phyloP scores from a whole-genome alignment of 2,888 invertebrate genomes.

The Luffia ferchaultella region DNA sequence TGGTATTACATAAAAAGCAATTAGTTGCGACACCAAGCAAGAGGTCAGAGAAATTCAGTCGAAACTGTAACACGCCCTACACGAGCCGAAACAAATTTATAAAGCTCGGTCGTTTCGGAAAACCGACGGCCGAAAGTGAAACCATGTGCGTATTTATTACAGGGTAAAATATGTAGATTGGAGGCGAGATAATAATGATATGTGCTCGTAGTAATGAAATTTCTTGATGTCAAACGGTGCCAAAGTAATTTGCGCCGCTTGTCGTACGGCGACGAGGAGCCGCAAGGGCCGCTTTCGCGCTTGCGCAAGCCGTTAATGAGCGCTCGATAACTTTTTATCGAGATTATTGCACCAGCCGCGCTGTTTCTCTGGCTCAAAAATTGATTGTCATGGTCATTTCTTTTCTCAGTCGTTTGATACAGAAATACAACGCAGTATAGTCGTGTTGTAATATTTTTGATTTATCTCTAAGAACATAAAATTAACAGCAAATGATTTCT shows the following conservation, averaged over 20 bases:
- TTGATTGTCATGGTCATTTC: too few relatives aligned
- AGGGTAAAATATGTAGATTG: slow-evolving; percentile 66
- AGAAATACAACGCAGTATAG: too few relatives aligned
- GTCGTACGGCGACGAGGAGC: slow-evolving; percentile 56
- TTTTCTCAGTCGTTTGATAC: too few relatives aligned
- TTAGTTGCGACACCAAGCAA: slow-evolving; percentile 53
- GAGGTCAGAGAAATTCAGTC: slow-evolving; percentile 66
- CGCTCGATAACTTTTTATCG: slow-evolving; percentile 43
- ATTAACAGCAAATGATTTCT: too few relatives aligned
- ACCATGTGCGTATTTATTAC: slow-evolving; percentile 63
- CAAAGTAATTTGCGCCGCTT: slow-evolving; percentile 66
- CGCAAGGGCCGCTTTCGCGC: slow-evolving; percentile 63
- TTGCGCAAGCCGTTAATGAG: slow-evolving; percentile 62
- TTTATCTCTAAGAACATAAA: too few relatives aligned
- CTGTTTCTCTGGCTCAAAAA: too few relatives aligned
- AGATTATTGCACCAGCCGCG: slow-evolving; percentile 37
- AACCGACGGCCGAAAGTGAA: slow-evolving; percentile 64
- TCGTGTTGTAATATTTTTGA: too few relatives aligned
- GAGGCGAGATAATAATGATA: slow-evolving; percentile 63
- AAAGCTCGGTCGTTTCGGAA: slow-evolving; percentile 62
- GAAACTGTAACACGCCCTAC: slow-evolving; percentile 64
- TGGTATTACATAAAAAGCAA: slow-evolving; percentile 50
- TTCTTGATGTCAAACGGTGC: slow-evolving; percentile 66
- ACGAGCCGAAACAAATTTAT: slow-evolving; percentile 45
- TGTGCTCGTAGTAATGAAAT: slow-evolving; percentile 67